Evolutionary conservation across 1,140 invertebrate genomes (phyloP), one percentile per base, ranked within the genome.

Genomic region (Scylla paramamosain): DNA sequence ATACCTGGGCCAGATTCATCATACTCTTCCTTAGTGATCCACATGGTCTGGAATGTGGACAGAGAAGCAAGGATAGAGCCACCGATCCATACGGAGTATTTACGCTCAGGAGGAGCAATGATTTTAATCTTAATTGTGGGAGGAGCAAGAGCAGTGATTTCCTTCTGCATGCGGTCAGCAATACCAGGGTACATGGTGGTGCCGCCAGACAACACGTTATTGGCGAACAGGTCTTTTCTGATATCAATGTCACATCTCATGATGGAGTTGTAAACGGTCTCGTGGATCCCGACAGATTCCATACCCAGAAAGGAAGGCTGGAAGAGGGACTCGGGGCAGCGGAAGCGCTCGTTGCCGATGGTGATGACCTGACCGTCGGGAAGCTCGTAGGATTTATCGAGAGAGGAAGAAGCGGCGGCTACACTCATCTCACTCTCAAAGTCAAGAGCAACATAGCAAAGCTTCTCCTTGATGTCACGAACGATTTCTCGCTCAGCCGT

Each of bases 261-360:
- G 96, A 98, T 98, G 93, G 97, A 97, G 97, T 98, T 98, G 97
- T 97, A 98, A 46, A 98, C 98, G 96, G 98, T 98, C 97, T 98
- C 98, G 96, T 98, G 98, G 96, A 98, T 98, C 96, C 98, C 98
- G 96, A 97, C 98, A 92, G 98, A 98, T 95, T 97, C 98, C 98
- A 98, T 98, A 97, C 98, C 98, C 98, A 98, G 96, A 98, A 98
- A 98, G 96, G 98, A 98, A 96, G 98, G 98, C 97, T 98, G 98
- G 98, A 99, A 98, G 95, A 98, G 97, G 93, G 98, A 98, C 96
- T 98, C 98, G 16, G 98, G 98, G 97, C 98, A 98, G 97, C 98
- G 98, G 98, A 98, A 98, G 96, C 98, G 97, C 97, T 99, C 98
- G 97, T 98, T 99, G 96, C 99, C 99, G 97, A 99, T 99, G 97